Conservation (phyloP, 2,888 invertebrate genomes). For the Conomelus anceps region DNA sequence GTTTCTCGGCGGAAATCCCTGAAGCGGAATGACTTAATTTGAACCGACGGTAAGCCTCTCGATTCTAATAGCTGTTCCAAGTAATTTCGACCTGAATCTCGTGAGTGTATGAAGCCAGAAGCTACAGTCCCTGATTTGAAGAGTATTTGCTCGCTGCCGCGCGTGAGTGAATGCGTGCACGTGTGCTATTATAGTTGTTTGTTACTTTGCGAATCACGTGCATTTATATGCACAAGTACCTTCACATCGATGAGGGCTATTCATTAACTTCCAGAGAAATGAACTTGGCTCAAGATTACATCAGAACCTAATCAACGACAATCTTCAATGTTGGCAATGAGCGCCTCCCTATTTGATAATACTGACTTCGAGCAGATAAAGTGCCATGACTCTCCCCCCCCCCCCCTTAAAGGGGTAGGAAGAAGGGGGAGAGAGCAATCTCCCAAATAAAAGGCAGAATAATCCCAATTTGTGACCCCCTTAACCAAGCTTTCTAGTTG, state of each 20-base stretch:
- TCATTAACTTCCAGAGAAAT: background rate
- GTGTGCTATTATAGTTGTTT: background rate
- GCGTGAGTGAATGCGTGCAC: background rate
- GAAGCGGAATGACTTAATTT: background rate
- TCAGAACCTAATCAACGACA: background rate
- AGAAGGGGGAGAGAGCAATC: no score
- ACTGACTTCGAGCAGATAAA: no score
- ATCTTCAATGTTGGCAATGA: background rate
- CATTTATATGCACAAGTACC: background rate
- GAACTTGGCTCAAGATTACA: background rate
- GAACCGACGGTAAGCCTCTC: background rate
- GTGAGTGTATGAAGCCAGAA: background rate
- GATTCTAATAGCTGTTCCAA: background rate
- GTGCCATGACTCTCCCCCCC: no score
- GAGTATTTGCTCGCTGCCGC: background rate
- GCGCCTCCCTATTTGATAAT: no score
- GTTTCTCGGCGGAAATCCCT: background rate
- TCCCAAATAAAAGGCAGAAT: no score
- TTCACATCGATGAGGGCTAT: background rate
- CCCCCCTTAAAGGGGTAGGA: no score
- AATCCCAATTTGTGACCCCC: no score
- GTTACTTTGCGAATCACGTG: background rate
- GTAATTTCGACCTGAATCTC: background rate
- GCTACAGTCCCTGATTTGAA: background rate
- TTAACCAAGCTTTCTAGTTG: no score